These are phyloP conservation scores for Orius insidiosus DNA, from an alignment of 1,140 invertebrate species.

Conservation along the genomic window DNA sequence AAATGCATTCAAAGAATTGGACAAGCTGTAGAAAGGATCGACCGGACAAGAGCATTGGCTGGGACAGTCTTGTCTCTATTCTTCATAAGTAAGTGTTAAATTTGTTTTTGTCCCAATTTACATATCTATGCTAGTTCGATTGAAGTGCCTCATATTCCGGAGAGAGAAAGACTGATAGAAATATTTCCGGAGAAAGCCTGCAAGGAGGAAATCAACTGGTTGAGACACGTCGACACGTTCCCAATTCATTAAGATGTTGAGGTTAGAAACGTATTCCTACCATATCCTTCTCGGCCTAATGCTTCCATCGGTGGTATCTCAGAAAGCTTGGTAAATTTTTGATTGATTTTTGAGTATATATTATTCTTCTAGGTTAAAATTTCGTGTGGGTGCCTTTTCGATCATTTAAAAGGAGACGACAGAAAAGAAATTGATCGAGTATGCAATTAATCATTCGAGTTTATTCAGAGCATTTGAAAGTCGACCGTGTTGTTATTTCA, in stretches of 20 bases:
- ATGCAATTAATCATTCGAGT: conserved; percentile 46
- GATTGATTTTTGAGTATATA: too few species aligned
- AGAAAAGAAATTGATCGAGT: conserved; percentile 35
- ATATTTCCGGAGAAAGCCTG: conserved; percentile 51
- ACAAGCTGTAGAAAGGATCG: conserved; percentile 85
- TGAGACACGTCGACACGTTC: conserved; percentile 56
- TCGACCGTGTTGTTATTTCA: conserved; percentile 63
- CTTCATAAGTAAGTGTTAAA: conserved; percentile 51
- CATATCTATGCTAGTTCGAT: too few species aligned
- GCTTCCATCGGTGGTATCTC: conserved; percentile 78
- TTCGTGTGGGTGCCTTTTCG: conserved; percentile 50
- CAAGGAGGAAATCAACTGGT: conserved; percentile 40
- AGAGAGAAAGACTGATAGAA: conserved; percentile 42
- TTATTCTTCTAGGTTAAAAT: conserved; percentile 45
- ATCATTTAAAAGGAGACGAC: conserved; percentile 39
- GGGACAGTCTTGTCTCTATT: conserved; percentile 58
- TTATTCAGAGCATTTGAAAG: conserved; percentile 53
- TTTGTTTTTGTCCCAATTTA: too few species aligned
- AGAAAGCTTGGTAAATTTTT: conserved; percentile 72
- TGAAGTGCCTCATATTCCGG: conserved; percentile 50
- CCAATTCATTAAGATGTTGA: conserved; percentile 63
- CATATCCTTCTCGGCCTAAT: conserved; percentile 60
- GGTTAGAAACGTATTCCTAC: conserved; percentile 48
- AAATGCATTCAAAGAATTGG: conserved; percentile 44
- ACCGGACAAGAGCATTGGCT: conserved; percentile 71